Conservation (phyloP, 2,113 vertebrate species). For the Bettongia penicillata region DNA sequence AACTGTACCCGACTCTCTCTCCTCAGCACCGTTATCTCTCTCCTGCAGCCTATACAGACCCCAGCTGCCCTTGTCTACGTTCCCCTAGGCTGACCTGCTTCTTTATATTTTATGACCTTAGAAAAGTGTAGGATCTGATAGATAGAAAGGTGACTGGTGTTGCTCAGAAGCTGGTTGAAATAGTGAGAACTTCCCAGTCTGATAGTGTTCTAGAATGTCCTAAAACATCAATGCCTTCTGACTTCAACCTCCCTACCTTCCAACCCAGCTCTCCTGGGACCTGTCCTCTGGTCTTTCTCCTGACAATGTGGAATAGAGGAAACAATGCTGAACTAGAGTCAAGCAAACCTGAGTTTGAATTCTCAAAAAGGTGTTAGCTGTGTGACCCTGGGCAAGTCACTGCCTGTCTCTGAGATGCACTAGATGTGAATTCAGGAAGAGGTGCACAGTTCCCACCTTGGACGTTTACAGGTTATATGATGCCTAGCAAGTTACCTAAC, state of each 20-base stretch:
- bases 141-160: conserved; percentile 3
- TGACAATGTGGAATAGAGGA: background rate
- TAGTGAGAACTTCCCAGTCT: background rate
- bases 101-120: conserved; percentile 62
- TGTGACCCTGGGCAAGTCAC: background rate
- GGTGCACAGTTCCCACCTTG: background rate
- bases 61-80: conserved; percentile 62
- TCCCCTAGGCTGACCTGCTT: conserved; percentile 25
- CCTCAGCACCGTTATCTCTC: conserved; percentile 71
- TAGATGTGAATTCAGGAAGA: background rate
- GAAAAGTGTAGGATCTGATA: conserved; percentile 8
- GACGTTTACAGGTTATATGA: background rate
- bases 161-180: background rate
- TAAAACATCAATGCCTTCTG: background rate
- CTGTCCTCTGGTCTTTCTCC: background rate
- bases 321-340: background rate
- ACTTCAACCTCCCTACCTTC: background rate
- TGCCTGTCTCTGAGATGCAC: background rate
- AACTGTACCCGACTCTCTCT: conserved; percentile 62
- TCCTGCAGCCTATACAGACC: conserved; percentile 64
- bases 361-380: background rate
- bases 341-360: background rate
- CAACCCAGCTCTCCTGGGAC: background rate
- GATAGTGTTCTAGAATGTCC: conserved; percentile 20
- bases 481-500: background rate